Evolutionary conservation across 1,140 invertebrate genomes (phyloP).

Genomic region (Pemphigus obesinymphae): DNA sequence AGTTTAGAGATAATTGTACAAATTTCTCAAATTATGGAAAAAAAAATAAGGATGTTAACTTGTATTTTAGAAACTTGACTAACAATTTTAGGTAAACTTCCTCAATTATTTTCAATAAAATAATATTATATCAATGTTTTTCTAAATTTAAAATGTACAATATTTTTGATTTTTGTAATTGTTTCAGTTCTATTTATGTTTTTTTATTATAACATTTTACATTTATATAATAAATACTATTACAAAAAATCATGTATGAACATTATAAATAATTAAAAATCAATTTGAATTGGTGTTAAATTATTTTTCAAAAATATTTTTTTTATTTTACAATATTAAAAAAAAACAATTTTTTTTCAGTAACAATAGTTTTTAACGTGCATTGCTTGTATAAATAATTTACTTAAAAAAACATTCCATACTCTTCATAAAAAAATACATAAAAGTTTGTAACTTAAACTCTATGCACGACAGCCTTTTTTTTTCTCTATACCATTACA

Average conservation of each 20-base stretch:
- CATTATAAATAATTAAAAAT: neutral
- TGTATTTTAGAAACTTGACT: too few relatives aligned
- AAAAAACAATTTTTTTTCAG: constrained; percentile 4
- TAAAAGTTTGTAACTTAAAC: constrained; percentile 37
- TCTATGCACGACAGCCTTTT: constrained; percentile 39
- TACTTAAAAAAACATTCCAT: constrained; percentile 38
- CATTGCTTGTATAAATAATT: constrained; percentile 40
- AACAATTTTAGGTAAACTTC: too few relatives aligned
- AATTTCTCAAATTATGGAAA: too few relatives aligned
- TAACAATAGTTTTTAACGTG: constrained; percentile 41
- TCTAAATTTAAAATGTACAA: too few relatives aligned
- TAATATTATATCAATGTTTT: too few relatives aligned
- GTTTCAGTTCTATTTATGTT: neutral
- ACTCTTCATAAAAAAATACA: constrained; percentile 39
- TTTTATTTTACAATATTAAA: constrained; percentile 30
- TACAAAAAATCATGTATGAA: neutral
- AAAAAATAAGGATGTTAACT: too few relatives aligned
- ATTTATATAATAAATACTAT: neutral
- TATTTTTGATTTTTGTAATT: neutral
- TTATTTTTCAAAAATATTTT: constrained; percentile 30
- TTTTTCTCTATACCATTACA: constrained; percentile 33
- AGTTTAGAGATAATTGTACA: too few relatives aligned
- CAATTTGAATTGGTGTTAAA: neutral
- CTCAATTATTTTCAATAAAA: too few relatives aligned
- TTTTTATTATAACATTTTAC: neutral